phyloP scores from a whole-genome alignment of 2,113 vertebrate genomes.

The Rousettus leschenaultii region DNA sequence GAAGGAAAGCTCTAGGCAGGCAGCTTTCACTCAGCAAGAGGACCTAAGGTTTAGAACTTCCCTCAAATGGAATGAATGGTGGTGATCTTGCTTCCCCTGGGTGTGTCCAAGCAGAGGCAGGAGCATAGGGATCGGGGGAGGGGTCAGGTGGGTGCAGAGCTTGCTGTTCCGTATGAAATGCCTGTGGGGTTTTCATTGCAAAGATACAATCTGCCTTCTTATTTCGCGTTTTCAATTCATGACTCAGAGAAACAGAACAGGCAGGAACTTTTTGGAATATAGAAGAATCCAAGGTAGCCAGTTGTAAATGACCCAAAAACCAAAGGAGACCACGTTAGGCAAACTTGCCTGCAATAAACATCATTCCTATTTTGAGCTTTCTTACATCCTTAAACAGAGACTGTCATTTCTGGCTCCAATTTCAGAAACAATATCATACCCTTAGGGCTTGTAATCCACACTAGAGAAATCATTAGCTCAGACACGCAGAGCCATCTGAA shows the following conservation, averaged over 20 bases:
- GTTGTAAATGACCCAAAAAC: conserved; percentile 57
- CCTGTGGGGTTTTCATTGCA: background rate
- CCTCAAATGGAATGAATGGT: background rate
- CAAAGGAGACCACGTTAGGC: background rate
- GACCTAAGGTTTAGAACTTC: background rate
- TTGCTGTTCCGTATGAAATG: background rate
- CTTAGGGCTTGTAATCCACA: conserved; percentile 55
- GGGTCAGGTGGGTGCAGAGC: background rate
- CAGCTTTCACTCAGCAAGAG: background rate
- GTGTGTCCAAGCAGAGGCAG: background rate
- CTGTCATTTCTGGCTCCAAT: conserved; percentile 58
- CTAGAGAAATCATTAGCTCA: conserved; percentile 46
- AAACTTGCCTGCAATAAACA: conserved; percentile 12
- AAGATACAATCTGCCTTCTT: conserved; percentile 29
- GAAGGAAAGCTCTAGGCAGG: background rate
- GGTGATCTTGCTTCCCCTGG: background rate
- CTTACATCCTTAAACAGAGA: conserved; percentile 40
- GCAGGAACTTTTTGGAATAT: conserved; percentile 4
- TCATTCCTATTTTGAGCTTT: conserved; percentile 29
- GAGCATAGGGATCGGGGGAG: background rate
- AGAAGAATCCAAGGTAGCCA: conserved; percentile 29
- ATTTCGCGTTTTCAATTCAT: conserved; percentile 34
- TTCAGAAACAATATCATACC: conserved; percentile 59
- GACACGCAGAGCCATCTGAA: background rate
- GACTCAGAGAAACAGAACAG: conserved; percentile 26